Base-by-base conservation (phyloP, 2,797 vertebrate species). In the Pteronotus mesoamericanus region DNA sequence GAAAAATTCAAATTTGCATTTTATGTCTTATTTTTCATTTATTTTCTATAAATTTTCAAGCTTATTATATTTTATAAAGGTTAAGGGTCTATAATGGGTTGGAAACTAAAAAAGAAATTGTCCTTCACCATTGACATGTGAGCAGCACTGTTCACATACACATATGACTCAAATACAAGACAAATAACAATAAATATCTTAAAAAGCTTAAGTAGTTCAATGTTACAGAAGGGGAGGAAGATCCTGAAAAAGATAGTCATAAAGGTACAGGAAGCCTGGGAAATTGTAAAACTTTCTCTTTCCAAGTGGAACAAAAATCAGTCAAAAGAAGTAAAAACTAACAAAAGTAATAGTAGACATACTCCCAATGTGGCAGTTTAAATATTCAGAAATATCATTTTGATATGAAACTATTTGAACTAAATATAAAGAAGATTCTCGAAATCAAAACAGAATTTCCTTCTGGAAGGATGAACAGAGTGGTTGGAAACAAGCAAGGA, bases 1-100 rank as follows among this genome's bases (percentile, higher is more conserved):
- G 18, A 91, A 79, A 78, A 91, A 75, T 78, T 64, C n/a, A 94
- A 37, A 9, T 85, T 93, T 88, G 26, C 39, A 42, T 86, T 93
- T 61, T 74, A 68, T 68, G 22, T 69, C 68, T 96, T 75, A 75
- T 80, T 94, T 86, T 53, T 37, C 42, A 39, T 92, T 91, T 1
- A 21, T 85, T 84, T 88, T 93, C 61, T 69, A 48, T 32, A 89
- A 66, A 93, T 74, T n/a, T n/a, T 91, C 61, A 32, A 14, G 72
- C 24, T 89, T 44, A 91, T 22, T 78, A 16, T 68, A 24, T 59
- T 87, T 88, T 59, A 51, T 64, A 59, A 93, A 94, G 21, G 34
- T 75, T 75, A 85, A 78, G 55, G 9, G 4, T 14, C 6, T 34
- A 91, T 1, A 57, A 22, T 44, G 42, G 5, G n/a, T 57, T 91